Percentiles rank a stretch among this genome's conserved stretches.
phyloP scores from a whole-genome alignment of 1,140 invertebrate species.

The Microplitis mediator region DNA sequence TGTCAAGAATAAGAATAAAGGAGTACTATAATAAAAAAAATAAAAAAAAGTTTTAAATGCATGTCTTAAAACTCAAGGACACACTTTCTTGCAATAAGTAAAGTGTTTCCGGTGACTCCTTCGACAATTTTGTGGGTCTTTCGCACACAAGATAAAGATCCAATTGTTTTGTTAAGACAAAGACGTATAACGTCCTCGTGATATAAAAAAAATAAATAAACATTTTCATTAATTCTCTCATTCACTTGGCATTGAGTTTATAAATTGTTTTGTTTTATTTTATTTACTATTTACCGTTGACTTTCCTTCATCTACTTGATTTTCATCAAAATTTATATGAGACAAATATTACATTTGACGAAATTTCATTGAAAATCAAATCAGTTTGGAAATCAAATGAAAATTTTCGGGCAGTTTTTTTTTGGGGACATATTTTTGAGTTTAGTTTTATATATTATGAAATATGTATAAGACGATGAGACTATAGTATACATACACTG shows the following conservation, averaged over 20 bases:
- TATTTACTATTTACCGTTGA: not conserved
- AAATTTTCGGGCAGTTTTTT: no score
- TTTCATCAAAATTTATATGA: no score
- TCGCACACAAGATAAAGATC: constrained; percentile 11
- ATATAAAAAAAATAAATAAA: not conserved
- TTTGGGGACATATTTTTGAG: no score
- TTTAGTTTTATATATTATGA: no score
- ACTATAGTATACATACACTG: no score
- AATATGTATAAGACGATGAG: no score
- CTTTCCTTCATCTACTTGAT: no score
- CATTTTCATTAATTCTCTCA: not conserved
- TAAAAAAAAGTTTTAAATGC: not conserved
- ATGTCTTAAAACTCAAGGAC: constrained; percentile 6
- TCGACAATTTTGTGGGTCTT: constrained; percentile 1
- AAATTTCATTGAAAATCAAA: no score
- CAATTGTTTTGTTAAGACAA: constrained; percentile 16
- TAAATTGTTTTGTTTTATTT: not conserved
- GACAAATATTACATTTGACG: no score
- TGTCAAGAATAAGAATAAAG: not conserved
- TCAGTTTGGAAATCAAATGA: no score
- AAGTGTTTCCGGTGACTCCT: constrained; percentile 10
- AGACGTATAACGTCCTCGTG: not conserved
- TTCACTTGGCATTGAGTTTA: not conserved
- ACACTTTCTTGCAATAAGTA: not conserved
- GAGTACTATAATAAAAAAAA: not conserved